Evolutionary conservation across 2,113 vertebrate genomes (phyloP).

Genomic region (Cygnus atratus): DNA sequence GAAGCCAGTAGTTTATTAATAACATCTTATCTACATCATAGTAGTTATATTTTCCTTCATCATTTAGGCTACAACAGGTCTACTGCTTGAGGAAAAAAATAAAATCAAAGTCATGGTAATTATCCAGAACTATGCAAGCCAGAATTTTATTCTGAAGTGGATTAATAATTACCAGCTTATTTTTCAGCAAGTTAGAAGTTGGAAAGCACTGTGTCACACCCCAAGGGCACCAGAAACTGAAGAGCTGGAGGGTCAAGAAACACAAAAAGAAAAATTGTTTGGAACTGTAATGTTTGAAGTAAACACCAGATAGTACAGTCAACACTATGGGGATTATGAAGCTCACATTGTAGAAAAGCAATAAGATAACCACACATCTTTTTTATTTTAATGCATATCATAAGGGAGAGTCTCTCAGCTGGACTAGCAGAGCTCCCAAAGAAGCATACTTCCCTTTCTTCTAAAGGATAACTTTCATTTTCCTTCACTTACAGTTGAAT

Average conservation of each 20-base stretch:
- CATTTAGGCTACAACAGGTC: not conserved
- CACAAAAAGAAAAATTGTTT: not conserved
- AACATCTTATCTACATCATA: not conserved
- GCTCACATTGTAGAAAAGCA: not conserved
- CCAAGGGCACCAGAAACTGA: not conserved
- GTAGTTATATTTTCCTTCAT: not conserved
- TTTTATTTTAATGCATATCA: not conserved
- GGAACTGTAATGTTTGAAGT: not conserved
- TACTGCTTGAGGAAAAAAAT: not conserved
- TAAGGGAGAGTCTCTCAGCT: not conserved
- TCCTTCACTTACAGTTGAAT: not conserved
- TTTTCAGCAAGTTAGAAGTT: not conserved
- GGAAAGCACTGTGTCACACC: not conserved
- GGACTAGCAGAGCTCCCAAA: not conserved
- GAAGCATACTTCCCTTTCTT: not conserved
- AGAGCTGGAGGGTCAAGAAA: not conserved
- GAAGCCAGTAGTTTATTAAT: rapidly evolving
- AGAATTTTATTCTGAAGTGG: not conserved
- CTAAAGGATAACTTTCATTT: not conserved
- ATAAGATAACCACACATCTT: not conserved
- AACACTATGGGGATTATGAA: not conserved
- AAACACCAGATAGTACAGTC: not conserved
- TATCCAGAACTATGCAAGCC: not conserved
- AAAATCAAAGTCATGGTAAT: not conserved
- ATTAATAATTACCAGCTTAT: not conserved